Percentiles rank a stretch among this genome's conserved stretches.
phyloP scores from a whole-genome alignment of 37 sponge, comb jelly and placozoan species.

The Cliona cf. orientalis region DNA sequence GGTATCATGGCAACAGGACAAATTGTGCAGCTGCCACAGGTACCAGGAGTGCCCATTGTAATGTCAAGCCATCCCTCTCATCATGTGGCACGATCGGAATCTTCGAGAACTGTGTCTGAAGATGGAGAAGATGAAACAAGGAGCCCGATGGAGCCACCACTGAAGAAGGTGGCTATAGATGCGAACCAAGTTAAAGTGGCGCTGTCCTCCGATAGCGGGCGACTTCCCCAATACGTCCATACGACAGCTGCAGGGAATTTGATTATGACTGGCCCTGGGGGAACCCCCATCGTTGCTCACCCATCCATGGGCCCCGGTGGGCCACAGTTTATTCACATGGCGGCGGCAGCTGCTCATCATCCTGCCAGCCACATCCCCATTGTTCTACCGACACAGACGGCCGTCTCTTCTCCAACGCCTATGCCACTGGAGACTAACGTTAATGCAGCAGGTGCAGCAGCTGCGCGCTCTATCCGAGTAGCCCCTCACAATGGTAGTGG shows the following conservation, averaged over 20 bases:
- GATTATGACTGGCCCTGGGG: constrained; percentile 35
- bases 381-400: constrained; percentile 10
- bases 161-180: constrained; percentile 20
- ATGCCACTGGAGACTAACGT: neutral
- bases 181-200: too few relatives aligned
- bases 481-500: too few relatives aligned
- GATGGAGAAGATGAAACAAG: constrained; percentile 19
- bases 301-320: neutral
- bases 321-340: constrained; percentile 45
- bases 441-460: neutral
- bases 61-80: constrained; percentile 16
- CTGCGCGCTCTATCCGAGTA: too few relatives aligned
- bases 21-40: constrained; percentile 47
- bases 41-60: constrained; percentile 52
- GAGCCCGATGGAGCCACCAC: neutral
- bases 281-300: neutral
- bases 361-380: constrained; percentile 32
- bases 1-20: constrained; percentile 46
- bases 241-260: constrained; percentile 1
- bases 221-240: neutral
- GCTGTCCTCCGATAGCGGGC: neutral
- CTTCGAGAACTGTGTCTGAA: neutral
- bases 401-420: neutral
- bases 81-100: neutral
- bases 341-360: too few relatives aligned